Percentiles rank a stretch among this genome's conserved stretches.
Conservation (phyloP, 2,113 vertebrate species). For the Naja naja region DNA sequence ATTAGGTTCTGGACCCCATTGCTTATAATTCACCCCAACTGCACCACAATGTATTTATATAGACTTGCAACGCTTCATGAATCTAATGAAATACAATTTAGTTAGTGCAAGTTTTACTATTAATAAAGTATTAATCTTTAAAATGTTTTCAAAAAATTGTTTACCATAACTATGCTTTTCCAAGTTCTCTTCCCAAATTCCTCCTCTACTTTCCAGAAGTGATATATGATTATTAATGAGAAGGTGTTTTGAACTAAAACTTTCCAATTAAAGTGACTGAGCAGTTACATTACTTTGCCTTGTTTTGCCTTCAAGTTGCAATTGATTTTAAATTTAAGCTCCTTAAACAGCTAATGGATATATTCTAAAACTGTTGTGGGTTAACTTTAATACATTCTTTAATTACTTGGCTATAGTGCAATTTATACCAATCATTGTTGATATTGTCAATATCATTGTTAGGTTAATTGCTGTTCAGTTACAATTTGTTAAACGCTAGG, state of each 20-base stretch:
- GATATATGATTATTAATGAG: background rate
- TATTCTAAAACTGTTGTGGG: constrained; percentile 20
- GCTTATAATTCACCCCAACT: background rate
- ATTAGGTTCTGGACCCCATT: background rate
- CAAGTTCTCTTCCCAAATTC: too few species aligned
- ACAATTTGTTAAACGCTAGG: background rate
- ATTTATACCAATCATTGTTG: constrained; percentile 1
- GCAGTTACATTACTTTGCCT: constrained; percentile 3
- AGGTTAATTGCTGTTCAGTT: constrained; percentile 32
- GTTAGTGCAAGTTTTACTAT: background rate
- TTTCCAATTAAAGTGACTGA: constrained; percentile 10
- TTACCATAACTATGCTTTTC: background rate
- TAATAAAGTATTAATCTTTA: background rate
- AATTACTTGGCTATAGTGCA: background rate
- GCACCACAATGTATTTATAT: background rate
- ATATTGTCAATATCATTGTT: background rate
- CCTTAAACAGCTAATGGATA: background rate
- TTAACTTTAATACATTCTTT: constrained; percentile 16
- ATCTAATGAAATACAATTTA: background rate
- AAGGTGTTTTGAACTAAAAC: constrained; percentile 6
- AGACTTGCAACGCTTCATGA: background rate
- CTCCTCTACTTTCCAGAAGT: background rate
- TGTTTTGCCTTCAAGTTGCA: background rate
- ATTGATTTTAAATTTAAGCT: constrained; percentile 17
- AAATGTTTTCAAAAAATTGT: background rate